Evolutionary conservation across 2,797 vertebrate species (phyloP), one percentile per base, ranked within the genome.

Genomic region (Poecile montanus): DNA sequence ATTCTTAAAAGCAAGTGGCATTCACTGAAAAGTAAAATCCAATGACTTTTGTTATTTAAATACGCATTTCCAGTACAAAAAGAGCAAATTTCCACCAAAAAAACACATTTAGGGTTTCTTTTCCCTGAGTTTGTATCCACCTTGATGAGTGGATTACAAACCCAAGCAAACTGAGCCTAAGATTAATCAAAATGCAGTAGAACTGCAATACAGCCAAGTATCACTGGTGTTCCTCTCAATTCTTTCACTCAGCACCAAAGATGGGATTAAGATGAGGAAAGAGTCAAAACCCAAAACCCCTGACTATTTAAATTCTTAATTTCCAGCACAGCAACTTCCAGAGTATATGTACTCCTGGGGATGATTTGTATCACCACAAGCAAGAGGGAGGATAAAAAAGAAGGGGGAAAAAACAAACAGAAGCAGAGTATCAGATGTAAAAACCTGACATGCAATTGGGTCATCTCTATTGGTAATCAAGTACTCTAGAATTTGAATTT

Each of bases 231-330:
- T 93, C 36, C 65, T 96, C 85, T 96, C 91, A 53, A 81, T 73
- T 42, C 58, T 87, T 71, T 81, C 76, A 82, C 74, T 79, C 87
- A 95, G 56, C 51, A 96, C 76, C 62, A 63, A 78, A 92, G 91
- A 93, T 2, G 91, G 83, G 48, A 91, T 84, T 78, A 94, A 48
- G 79, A 93, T 94, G 63, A 92, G 63, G 65, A 89, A 79, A 36
- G 32, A 32, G 20, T 9, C 26, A 56, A 89, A 86, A 63, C 8
- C 0, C 11, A 34, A 71, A 86, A 54, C 54, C 40, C 56, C n/a
- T 61, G 85, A 76, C 74, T 93, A 77, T 82, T 96, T 94, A 82
- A 95, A 96, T 65, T 23, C 85, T 76, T 92, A 81, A 71, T 54
- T 94, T 89, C 79, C 56, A 73, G 60, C 27, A 65, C 7, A 56